phyloP scores from a whole-genome alignment of 2,113 vertebrate genomes.

The Orthonyx spaldingii region DNA sequence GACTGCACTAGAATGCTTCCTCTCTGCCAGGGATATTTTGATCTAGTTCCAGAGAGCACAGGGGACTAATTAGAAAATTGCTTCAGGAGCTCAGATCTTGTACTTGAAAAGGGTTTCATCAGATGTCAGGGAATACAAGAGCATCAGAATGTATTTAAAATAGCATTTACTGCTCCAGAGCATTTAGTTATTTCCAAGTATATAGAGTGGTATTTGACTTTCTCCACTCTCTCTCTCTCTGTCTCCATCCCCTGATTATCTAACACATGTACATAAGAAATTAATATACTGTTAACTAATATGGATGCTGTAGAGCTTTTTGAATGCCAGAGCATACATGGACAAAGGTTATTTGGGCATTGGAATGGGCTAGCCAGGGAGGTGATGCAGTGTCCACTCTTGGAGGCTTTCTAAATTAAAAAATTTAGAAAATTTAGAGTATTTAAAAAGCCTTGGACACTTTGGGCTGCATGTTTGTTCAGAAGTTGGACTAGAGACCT shows the following conservation, averaged over 20 bases:
- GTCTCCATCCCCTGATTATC: neutral
- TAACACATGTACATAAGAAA: neutral
- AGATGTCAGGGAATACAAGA: neutral
- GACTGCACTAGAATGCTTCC: neutral
- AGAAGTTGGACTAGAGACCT: neutral
- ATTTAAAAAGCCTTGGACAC: neutral
- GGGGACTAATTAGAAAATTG: constrained; percentile 21
- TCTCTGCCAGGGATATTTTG: constrained; percentile 19
- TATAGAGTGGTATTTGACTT: neutral
- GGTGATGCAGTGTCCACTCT: neutral
- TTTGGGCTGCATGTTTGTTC: neutral
- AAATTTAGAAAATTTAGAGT: too few species aligned
- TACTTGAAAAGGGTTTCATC: constrained; percentile 3
- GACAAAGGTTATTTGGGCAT: neutral
- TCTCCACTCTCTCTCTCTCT: neutral
- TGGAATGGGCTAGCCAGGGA: neutral
- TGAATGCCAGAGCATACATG: neutral
- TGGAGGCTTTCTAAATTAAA: neutral
- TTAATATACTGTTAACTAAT: neutral
- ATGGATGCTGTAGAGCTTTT: neutral
- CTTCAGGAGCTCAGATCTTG: constrained; percentile 38
- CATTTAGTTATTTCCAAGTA: neutral
- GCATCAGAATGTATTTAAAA: neutral
- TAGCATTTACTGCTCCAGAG: neutral
- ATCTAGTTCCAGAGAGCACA: constrained; percentile 35